Percentiles rank a stretch among this genome's conserved stretches.
phyloP scores from a whole-genome alignment of 1,140 invertebrate species.

The Drosophila repleta region DNA sequence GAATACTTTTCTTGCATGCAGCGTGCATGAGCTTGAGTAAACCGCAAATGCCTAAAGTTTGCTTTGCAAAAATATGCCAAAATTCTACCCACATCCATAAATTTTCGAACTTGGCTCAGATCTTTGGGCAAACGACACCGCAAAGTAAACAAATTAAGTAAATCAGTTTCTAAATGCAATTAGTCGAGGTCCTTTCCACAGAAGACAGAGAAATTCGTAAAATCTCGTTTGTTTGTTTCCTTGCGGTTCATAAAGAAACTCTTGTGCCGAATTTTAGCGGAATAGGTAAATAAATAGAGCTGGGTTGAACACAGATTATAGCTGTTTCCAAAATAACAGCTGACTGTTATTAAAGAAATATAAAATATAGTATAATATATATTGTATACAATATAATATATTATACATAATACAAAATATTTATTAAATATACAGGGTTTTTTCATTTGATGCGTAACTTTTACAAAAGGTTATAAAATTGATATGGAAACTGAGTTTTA shows the following conservation, averaged over 20 bases:
- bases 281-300: slow-evolving; percentile 46
- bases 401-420: too few species aligned
- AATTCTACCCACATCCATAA: slow-evolving; percentile 65
- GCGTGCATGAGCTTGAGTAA: slow-evolving; percentile 18
- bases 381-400: too few species aligned
- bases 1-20: slow-evolving; percentile 27
- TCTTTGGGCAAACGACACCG: slow-evolving; percentile 45
- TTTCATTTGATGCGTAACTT: too few species aligned
- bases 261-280: slow-evolving; percentile 39
- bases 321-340: neutral
- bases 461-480: too few species aligned
- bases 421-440: too few species aligned
- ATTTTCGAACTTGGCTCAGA: slow-evolving; percentile 56
- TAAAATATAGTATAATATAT: too few species aligned
- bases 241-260: slow-evolving; percentile 56
- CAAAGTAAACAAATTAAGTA: slow-evolving; percentile 76
- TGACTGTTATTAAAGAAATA: too few species aligned
- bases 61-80: slow-evolving; percentile 68
- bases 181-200: slow-evolving; percentile 30
- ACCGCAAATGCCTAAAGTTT: slow-evolving; percentile 71
- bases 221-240: slow-evolving; percentile 56
- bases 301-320: slow-evolving; percentile 11
- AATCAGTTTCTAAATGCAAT: slow-evolving; percentile 76
- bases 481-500: too few species aligned
- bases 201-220: slow-evolving; percentile 9